A percentile compares a stretch with the other conserved stretches of the same genome.
phyloP scores from a whole-genome alignment of 92 coral and sea anemone species.

The Porites evermanni region DNA sequence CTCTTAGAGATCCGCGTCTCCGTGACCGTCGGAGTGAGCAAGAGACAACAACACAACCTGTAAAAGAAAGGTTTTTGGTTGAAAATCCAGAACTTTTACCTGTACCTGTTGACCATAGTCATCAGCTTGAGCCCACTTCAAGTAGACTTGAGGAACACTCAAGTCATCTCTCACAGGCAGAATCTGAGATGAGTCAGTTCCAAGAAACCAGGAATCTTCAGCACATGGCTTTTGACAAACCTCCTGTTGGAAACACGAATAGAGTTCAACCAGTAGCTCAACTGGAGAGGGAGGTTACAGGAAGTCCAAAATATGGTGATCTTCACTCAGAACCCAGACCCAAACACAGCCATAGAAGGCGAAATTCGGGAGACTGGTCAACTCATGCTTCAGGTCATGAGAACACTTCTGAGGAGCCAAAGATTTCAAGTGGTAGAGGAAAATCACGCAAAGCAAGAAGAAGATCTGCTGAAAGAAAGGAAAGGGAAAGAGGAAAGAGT shows the following conservation, averaged over 20 bases:
- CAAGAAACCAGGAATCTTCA: constrained; percentile 17
- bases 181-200: not conserved
- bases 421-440: constrained; percentile 27
- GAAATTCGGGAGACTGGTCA: constrained; percentile 42
- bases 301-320: constrained; percentile 38
- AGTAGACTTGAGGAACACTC: not conserved
- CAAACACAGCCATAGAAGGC: constrained; percentile 36
- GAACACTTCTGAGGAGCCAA: constrained; percentile 13
- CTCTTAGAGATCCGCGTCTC: constrained; percentile 79
- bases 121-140: not conserved
- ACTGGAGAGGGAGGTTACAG: constrained; percentile 31
- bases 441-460: constrained; percentile 53
- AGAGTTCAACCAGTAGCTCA: not conserved
- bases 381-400: constrained; percentile 11
- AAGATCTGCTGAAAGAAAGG: constrained; percentile 28
- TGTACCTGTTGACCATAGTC: not conserved
- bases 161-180: not conserved
- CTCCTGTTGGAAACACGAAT: not conserved
- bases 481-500: constrained; percentile 36
- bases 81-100: constrained; percentile 2
- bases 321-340: constrained; percentile 1
- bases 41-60: constrained; percentile 35
- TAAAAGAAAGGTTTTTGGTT: constrained; percentile 15
- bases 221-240: constrained; percentile 17
- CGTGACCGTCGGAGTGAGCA: constrained; percentile 66